Percentiles rank a stretch among this genome's conserved stretches.
Evolutionary conservation across 1,140 invertebrate species (phyloP).

Genomic region (Drosophila lacteicornis): DNA sequence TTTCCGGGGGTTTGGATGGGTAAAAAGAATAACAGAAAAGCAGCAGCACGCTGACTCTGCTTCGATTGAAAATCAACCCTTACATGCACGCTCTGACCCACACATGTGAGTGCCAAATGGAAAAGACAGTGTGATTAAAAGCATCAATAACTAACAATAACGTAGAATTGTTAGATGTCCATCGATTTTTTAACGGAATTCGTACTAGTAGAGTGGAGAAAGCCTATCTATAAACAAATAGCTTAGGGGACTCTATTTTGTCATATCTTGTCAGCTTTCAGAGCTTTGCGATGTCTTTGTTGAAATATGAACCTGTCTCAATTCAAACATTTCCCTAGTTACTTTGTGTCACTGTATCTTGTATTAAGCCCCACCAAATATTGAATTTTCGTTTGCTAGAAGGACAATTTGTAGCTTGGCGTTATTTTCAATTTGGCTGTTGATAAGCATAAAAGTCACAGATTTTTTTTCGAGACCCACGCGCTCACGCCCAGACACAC

Average conservation of each 20-base stretch:
- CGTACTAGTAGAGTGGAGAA: too few relatives aligned
- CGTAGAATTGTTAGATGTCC: too few relatives aligned
- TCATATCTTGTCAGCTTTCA: too few relatives aligned
- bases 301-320: slow-evolving; percentile 14
- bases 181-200: too few relatives aligned
- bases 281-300: not conserved
- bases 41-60: slow-evolving; percentile 36
- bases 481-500: slow-evolving; percentile 3
- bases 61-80: slow-evolving; percentile 81
- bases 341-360: slow-evolving; percentile 9
- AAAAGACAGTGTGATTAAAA: slow-evolving; percentile 65
- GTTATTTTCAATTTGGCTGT: slow-evolving; percentile 73
- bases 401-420: slow-evolving; percentile 36
- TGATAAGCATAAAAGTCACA: slow-evolving; percentile 79
- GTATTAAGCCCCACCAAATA: slow-evolving; percentile 39
- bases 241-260: not conserved
- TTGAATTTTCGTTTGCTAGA: slow-evolving; percentile 47
- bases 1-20: slow-evolving; percentile 11
- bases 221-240: not conserved
- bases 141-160: not conserved
- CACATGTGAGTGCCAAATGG: slow-evolving; percentile 62
- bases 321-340: slow-evolving; percentile 1
- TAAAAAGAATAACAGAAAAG: slow-evolving; percentile 48
- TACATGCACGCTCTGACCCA: slow-evolving; percentile 39
- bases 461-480: slow-evolving; percentile 53